A percentile compares a stretch with the other conserved stretches of the same genome.
These are phyloP conservation scores for Pocillopora damicornis DNA, from an alignment of 64 coral and sea anemone genomes.

Conservation along the genomic window DNA sequence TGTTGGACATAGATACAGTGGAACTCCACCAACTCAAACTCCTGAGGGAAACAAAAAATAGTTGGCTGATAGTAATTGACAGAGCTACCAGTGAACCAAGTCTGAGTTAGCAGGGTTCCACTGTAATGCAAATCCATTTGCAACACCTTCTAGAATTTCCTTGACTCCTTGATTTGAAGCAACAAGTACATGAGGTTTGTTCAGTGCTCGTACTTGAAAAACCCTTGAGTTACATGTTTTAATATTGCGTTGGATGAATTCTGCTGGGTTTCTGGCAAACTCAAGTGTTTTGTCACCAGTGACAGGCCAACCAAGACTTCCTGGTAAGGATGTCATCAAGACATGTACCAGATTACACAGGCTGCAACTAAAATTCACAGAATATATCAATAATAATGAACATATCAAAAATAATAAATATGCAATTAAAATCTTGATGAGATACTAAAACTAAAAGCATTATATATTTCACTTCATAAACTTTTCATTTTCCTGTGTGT, in stretches of 20 bases:
- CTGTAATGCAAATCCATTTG: too few relatives aligned
- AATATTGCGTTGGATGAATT: slow-evolving; percentile 58
- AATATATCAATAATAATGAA: background rate
- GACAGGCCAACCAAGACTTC: slow-evolving; percentile 69
- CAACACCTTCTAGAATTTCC: slow-evolving; percentile 77
- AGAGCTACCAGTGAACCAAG: too few relatives aligned
- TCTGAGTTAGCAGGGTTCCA: too few relatives aligned
- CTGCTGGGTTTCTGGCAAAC: slow-evolving; percentile 71
- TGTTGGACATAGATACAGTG: too few relatives aligned
- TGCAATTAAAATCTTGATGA: too few relatives aligned
- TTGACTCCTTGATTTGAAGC: slow-evolving; percentile 86
- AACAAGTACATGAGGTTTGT: slow-evolving; percentile 83
- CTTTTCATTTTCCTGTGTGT: too few relatives aligned
- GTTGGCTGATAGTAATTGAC: too few relatives aligned
- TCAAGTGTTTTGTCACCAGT: slow-evolving; percentile 87
- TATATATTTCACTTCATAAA: too few relatives aligned
- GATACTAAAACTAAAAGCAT: too few relatives aligned
- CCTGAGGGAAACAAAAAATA: too few relatives aligned
- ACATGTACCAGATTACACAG: background rate
- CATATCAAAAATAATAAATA: too few relatives aligned
- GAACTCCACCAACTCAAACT: too few relatives aligned
- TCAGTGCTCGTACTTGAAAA: slow-evolving; percentile 71
- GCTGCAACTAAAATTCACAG: background rate
- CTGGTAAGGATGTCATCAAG: slow-evolving; percentile 62
- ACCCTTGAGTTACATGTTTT: slow-evolving; percentile 57